A percentile compares a stretch with the other conserved stretches of the same genome.
phyloP scores from a whole-genome alignment of 2,888 invertebrate genomes.

The Drosophila borealis region DNA sequence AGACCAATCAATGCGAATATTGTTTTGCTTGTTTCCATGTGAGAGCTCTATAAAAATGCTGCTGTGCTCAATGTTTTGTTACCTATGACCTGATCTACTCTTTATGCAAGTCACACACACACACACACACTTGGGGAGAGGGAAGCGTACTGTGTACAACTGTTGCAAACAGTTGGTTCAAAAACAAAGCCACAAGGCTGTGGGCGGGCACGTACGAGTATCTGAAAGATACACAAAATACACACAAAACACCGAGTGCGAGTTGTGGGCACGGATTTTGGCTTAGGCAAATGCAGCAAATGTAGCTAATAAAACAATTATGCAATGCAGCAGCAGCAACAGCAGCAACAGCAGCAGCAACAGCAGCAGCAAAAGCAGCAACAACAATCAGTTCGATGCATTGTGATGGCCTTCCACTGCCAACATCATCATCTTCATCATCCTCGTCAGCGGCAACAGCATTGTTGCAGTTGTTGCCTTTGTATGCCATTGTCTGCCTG shows the following conservation, averaged over 20 bases:
- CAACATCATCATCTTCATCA: constrained; percentile 51
- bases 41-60: constrained; percentile 34
- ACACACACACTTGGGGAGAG: not conserved
- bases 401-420: constrained; percentile 24
- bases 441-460: constrained; percentile 49
- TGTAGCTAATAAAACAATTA: constrained; percentile 76
- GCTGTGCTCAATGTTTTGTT: constrained; percentile 35
- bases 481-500: constrained; percentile 69
- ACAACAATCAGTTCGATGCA: constrained; percentile 17
- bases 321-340: constrained; percentile 55
- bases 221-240: constrained; percentile 69
- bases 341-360: constrained; percentile 30
- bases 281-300: constrained; percentile 72
- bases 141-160: constrained; percentile 8
- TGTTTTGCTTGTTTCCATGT: constrained; percentile 19
- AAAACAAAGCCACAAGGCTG: constrained; percentile 52
- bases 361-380: constrained; percentile 6
- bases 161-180: constrained; percentile 22
- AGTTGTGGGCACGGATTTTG: constrained; percentile 58
- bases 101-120: constrained; percentile 32
- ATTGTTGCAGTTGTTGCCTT: constrained; percentile 57
- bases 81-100: constrained; percentile 50
- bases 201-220: constrained; percentile 51
- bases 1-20: constrained; percentile 39
- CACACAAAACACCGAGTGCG: constrained; percentile 18